Evolutionary conservation across 2,888 invertebrate species (phyloP).

Genomic region (Pyrocoelia pectoralis): DNA sequence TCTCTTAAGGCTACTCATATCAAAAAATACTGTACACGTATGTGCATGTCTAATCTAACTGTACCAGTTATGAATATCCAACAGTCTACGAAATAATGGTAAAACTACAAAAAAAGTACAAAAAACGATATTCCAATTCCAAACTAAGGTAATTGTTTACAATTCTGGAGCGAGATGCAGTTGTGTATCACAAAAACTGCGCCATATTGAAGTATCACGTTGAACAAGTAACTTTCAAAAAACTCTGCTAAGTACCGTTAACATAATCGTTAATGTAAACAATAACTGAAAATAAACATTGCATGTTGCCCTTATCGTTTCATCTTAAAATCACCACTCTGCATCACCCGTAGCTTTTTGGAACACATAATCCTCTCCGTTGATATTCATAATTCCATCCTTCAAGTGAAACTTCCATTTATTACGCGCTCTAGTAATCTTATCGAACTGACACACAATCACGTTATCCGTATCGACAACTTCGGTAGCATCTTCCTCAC

Average conservation of each 20-base stretch:
- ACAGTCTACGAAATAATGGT: background rate
- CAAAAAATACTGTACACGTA: constrained; percentile 12
- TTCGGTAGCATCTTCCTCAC: constrained; percentile 25
- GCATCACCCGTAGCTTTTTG: constrained; percentile 21
- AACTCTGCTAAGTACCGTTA: background rate
- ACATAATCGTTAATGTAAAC: background rate
- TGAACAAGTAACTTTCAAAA: background rate
- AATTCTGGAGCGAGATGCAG: too few species aligned
- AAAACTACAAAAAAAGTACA: background rate
- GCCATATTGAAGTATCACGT: background rate
- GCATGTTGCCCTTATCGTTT: background rate
- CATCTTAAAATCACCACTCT: constrained; percentile 16
- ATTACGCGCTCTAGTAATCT: constrained; percentile 19
- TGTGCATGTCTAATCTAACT: constrained; percentile 3
- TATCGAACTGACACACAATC: constrained; percentile 29
- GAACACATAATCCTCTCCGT: constrained; percentile 31
- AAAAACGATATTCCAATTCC: background rate
- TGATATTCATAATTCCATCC: constrained; percentile 27
- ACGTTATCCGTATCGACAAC: constrained; percentile 28
- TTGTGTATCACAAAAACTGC: background rate
- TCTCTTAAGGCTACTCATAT: constrained; percentile 5
- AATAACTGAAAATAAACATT: background rate
- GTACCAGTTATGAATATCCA: background rate
- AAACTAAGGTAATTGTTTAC: too few species aligned
- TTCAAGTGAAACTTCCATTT: constrained; percentile 31